Percentiles rank a stretch among this genome's conserved stretches.
Evolutionary conservation across 1,140 invertebrate genomes (phyloP).

Genomic region (Ceratitis capitata): DNA sequence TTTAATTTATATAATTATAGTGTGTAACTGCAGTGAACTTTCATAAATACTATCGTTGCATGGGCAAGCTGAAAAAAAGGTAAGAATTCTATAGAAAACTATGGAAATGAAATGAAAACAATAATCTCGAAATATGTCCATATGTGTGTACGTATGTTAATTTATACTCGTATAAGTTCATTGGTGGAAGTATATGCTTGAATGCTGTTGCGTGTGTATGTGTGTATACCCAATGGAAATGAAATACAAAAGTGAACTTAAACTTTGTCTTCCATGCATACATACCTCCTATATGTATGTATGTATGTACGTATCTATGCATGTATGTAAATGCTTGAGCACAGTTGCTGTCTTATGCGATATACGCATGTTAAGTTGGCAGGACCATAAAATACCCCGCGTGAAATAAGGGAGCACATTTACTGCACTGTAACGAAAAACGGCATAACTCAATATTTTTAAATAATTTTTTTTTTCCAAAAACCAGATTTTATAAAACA

Average conservation of each 20-base stretch:
- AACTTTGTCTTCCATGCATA: neutral
- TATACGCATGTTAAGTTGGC: too few species aligned
- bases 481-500: too few species aligned
- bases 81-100: neutral
- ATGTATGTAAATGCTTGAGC: neutral
- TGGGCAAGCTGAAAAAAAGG: neutral
- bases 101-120: neutral
- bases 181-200: neutral
- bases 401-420: too few species aligned
- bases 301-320: neutral
- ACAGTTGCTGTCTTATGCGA: too few species aligned
- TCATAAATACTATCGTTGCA: neutral
- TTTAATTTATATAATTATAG: neutral
- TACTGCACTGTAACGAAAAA: too few species aligned
- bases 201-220: neutral
- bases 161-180: neutral
- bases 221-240: too few species aligned
- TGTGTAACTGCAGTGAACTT: neutral
- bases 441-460: too few species aligned
- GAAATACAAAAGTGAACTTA: neutral
- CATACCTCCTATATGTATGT: too few species aligned
- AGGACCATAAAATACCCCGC: too few species aligned
- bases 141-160: neutral
- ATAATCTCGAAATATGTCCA: neutral
- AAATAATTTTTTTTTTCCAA: too few species aligned